These are phyloP conservation scores for Dione vanillae DNA, from an alignment of 2,888 invertebrate species.

Conservation along the genomic window DNA sequence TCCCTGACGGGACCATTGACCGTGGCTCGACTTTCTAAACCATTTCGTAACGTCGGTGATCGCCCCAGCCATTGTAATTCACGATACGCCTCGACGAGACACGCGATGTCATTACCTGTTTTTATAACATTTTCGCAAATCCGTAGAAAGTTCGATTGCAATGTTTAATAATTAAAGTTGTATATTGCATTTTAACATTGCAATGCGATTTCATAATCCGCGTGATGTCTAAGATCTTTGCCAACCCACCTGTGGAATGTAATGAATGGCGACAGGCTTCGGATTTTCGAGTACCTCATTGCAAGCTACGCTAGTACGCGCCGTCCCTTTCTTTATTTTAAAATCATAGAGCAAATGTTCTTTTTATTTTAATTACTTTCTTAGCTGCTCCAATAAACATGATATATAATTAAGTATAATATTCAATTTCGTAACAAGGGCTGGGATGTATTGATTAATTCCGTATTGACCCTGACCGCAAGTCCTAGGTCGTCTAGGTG, in stretches of 20 bases:
- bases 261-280: conserved; percentile 44
- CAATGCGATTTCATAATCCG: conserved; percentile 33
- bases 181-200: conserved; percentile 34
- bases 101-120: conserved; percentile 75
- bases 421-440: background rate
- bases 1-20: conserved; percentile 80
- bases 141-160: conserved; percentile 67
- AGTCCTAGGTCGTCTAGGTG: conserved; percentile 70
- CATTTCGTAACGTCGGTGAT: conserved; percentile 79
- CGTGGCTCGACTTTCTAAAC: conserved; percentile 82
- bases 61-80: conserved; percentile 78
- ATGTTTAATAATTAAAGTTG: conserved; percentile 37
- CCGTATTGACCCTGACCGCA: conserved; percentile 71
- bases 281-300: conserved; percentile 40
- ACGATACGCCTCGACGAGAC: conserved; percentile 71
- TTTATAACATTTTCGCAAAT: conserved; percentile 70
- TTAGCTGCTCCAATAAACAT: background rate
- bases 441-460: conserved; percentile 16
- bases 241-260: conserved; percentile 48
- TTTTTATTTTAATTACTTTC: background rate
- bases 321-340: conserved; percentile 36
- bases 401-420: background rate
- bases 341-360: background rate
- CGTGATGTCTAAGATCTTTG: conserved; percentile 42
- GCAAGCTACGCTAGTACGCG: conserved; percentile 30